Percentiles rank a stretch among this genome's conserved stretches.
Conservation (phyloP, 1,140 invertebrate species). For the Condylostylus longicornis region DNA sequence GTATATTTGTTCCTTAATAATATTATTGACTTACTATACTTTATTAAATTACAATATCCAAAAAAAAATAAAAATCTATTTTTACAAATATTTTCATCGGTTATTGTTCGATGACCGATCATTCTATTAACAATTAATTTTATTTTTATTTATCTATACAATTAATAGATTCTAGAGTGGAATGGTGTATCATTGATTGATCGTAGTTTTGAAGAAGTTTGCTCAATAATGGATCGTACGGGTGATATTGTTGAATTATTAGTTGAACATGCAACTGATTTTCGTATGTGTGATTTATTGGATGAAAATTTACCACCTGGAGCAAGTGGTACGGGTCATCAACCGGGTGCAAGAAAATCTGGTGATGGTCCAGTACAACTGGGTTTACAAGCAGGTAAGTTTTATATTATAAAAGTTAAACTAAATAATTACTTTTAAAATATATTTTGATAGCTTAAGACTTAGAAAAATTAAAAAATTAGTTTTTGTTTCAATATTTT, state of each 20-base stretch:
- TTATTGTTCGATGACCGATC: too few relatives aligned
- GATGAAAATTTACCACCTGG: slow-evolving; percentile 37
- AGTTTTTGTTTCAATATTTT: slow-evolving; percentile 3
- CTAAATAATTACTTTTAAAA: not conserved
- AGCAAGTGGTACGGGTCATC: slow-evolving; percentile 20
- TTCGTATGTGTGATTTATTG: slow-evolving; percentile 48
- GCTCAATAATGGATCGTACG: slow-evolving; percentile 64
- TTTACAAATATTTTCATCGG: too few relatives aligned
- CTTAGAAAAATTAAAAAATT: not conserved
- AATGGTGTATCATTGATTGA: slow-evolving; percentile 69
- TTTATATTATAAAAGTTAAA: not conserved
- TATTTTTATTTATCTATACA: slow-evolving; percentile 8
- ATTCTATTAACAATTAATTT: too few relatives aligned
- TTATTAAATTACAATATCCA: too few relatives aligned
- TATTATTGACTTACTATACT: too few relatives aligned
- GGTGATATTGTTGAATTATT: slow-evolving; percentile 69
- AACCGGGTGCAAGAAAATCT: slow-evolving; percentile 25
- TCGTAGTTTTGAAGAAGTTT: slow-evolving; percentile 79
- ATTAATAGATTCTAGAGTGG: slow-evolving; percentile 57
- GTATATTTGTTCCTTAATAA: too few relatives aligned
- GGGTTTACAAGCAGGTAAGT: slow-evolving; percentile 30
- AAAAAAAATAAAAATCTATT: too few relatives aligned
- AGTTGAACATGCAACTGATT: slow-evolving; percentile 60
- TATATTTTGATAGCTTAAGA: not conserved
- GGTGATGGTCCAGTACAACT: slow-evolving; percentile 26